Evolutionary conservation across 2,113 vertebrate genomes (phyloP).

Genomic region (Uropsilus gracilis): DNA sequence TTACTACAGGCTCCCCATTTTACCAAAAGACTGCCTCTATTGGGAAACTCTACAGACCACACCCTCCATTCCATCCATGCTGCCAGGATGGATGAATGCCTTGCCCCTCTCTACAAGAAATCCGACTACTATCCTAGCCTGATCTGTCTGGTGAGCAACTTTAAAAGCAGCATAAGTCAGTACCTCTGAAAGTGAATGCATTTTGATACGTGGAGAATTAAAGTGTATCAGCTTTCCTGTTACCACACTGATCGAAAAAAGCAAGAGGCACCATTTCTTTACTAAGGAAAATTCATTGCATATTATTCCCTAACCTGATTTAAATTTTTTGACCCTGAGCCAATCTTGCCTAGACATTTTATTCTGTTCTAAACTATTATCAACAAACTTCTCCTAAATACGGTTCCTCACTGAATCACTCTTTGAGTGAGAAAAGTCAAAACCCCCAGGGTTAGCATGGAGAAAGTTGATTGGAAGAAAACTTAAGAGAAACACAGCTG

Average conservation of each 20-base stretch:
- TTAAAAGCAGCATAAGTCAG: not conserved
- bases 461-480: not conserved
- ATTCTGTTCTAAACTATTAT: not conserved
- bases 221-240: not conserved
- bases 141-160: not conserved
- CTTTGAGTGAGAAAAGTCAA: not conserved
- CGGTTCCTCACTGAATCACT: not conserved
- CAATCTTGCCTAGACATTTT: not conserved
- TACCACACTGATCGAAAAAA: not conserved
- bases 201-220: not conserved
- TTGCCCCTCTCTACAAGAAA: not conserved
- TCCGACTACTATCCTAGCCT: not conserved
- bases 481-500: not conserved
- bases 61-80: too few species aligned
- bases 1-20: not conserved
- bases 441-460: not conserved
- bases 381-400: not conserved
- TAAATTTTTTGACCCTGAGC: not conserved
- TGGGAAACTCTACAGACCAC: not conserved
- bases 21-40: not conserved
- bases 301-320: not conserved
- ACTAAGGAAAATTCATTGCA: not conserved
- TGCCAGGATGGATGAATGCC: not conserved
- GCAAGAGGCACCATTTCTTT: not conserved
- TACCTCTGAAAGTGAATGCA: not conserved